phyloP scores from a whole-genome alignment of 1,140 invertebrate genomes.

The Choristoneura fumiferana region DNA sequence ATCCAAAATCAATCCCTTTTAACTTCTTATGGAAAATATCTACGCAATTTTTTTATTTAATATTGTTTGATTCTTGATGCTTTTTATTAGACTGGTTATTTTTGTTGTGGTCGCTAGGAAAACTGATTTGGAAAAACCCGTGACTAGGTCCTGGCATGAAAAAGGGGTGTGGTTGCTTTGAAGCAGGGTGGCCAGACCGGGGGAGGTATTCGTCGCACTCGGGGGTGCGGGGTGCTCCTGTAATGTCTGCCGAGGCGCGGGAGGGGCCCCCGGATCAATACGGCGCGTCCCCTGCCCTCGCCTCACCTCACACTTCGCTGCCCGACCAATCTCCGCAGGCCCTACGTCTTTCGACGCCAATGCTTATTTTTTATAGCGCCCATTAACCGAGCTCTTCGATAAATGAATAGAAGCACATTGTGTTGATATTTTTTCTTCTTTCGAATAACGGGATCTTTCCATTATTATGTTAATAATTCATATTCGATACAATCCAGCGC shows the following conservation, averaged over 20 bases:
- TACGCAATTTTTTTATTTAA: neutral
- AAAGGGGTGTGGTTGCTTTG: conserved; percentile 71
- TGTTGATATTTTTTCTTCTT: conserved; percentile 47
- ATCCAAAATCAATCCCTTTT: conserved; percentile 10
- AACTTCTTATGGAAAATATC: neutral
- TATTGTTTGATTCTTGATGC: neutral
- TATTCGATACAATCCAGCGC: conserved; percentile 20
- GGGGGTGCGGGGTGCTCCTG: conserved; percentile 50
- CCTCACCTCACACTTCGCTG: conserved; percentile 30
- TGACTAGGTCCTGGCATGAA: conserved; percentile 65
- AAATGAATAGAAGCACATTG: conserved; percentile 61
- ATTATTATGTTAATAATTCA: conserved; percentile 26
- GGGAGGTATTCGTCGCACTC: conserved; percentile 30
- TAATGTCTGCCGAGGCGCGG: conserved; percentile 60
- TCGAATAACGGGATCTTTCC: conserved; percentile 29
- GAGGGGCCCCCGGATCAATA: conserved; percentile 62
- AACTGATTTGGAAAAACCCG: conserved; percentile 76
- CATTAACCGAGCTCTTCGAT: conserved; percentile 66
- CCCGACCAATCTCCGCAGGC: conserved; percentile 65
- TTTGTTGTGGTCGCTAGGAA: conserved; percentile 52
- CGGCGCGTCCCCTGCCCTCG: conserved; percentile 52
- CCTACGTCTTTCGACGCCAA: conserved; percentile 74
- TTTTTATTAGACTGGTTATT: conserved; percentile 18
- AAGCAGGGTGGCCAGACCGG: conserved; percentile 41
- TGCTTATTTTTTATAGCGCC: conserved; percentile 70